A percentile compares a stretch with the other conserved stretches of the same genome.
phyloP scores from a whole-genome alignment of 2,797 vertebrate genomes.

The Sebastes matsubarae region DNA sequence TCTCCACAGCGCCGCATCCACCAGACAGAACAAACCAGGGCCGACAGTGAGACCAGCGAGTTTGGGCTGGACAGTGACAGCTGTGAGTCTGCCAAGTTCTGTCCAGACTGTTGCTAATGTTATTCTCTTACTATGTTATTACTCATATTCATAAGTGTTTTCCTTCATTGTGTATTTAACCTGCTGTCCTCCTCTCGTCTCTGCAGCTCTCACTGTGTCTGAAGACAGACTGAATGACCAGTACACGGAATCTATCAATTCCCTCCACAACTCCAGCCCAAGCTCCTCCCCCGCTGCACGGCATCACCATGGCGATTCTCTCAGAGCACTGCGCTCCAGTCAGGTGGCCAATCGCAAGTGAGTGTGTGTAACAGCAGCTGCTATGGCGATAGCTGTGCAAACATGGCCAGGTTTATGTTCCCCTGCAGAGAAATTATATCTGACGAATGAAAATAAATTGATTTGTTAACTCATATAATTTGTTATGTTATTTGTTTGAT shows the following conservation, averaged over 20 bases:
- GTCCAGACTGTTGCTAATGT: background rate
- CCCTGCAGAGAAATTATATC: background rate
- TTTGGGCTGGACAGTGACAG: slow-evolving; percentile 50
- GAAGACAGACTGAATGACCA: slow-evolving; percentile 52
- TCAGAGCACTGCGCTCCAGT: slow-evolving; percentile 62
- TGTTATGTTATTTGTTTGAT: background rate
- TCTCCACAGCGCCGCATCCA: slow-evolving; percentile 58
- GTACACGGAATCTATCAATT: background rate
- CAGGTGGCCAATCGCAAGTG: slow-evolving; percentile 67
- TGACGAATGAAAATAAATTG: background rate
- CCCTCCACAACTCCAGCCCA: slow-evolving; percentile 14
- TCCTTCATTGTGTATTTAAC: background rate
- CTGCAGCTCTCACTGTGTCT: slow-evolving; percentile 62
- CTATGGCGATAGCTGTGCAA: slow-evolving; percentile 35
- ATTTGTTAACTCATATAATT: background rate
- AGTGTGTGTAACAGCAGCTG: slow-evolving; percentile 65
- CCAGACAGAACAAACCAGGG: slow-evolving; percentile 28
- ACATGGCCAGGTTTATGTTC: slow-evolving; percentile 44
- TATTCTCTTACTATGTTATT: background rate
- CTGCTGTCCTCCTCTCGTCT: background rate
- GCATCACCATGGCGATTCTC: slow-evolving; percentile 14
- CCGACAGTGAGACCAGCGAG: slow-evolving; percentile 57
- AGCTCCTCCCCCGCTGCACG: slow-evolving; percentile 45
- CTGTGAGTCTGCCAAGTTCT: slow-evolving; percentile 42
- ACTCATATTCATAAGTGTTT: background rate